These are phyloP conservation scores for Setophaga petechia DNA, from an alignment of 2,113 vertebrate species.

Conservation along the genomic window DNA sequence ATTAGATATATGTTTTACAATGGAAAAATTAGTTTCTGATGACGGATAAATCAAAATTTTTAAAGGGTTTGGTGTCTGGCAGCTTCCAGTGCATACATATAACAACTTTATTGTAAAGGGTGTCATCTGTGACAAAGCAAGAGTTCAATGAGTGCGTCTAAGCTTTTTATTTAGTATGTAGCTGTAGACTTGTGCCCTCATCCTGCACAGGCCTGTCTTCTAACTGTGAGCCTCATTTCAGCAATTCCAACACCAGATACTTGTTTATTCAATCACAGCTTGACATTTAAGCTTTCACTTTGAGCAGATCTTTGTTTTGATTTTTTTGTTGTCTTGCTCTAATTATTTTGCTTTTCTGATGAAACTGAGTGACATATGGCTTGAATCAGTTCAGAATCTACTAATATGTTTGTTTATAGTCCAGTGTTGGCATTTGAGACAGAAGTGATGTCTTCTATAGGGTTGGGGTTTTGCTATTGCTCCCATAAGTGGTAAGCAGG, in stretches of 20 bases:
- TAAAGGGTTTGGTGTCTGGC: background rate
- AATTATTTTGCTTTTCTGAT: background rate
- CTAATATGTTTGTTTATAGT: background rate
- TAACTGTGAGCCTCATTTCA: background rate
- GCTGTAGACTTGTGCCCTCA: background rate
- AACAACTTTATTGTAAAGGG: background rate
- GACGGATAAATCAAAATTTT: background rate
- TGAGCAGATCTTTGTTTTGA: background rate
- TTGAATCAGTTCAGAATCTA: background rate
- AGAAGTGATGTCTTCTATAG: background rate
- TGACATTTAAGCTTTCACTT: background rate
- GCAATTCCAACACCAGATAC: background rate
- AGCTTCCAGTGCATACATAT: background rate
- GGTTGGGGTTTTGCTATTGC: background rate
- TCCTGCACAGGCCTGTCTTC: background rate
- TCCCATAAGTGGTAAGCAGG: background rate
- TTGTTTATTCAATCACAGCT: background rate
- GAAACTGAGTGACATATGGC: background rate
- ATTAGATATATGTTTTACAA: background rate
- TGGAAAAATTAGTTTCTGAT: background rate
- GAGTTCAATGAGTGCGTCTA: background rate
- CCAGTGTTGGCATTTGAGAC: background rate
- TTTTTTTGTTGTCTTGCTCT: background rate
- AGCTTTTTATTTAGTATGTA: background rate
- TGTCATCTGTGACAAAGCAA: background rate